Conservation (phyloP, 2,888 invertebrate species). For the Xanthia icteritia region DNA sequence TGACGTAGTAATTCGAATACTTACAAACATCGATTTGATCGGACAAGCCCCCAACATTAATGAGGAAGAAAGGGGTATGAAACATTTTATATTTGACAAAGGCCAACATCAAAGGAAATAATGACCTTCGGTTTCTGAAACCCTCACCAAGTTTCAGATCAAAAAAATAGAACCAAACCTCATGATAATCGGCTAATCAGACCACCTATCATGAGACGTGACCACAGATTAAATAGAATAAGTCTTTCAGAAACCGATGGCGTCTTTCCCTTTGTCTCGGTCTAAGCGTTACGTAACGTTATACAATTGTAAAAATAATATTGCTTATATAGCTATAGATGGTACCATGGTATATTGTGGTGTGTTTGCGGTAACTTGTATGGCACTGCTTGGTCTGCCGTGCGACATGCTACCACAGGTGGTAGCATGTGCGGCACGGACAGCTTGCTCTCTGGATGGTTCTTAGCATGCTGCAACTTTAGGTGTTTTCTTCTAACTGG, state of each 20-base stretch:
- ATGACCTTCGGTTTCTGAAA: background rate
- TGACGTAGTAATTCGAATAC: slow-evolving; percentile 49
- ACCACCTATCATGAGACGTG: background rate
- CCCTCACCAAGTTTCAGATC: background rate
- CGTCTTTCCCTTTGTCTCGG: background rate
- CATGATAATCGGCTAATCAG: slow-evolving; percentile 5
- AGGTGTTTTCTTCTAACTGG: slow-evolving; percentile 75
- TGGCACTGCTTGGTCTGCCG: slow-evolving; percentile 44
- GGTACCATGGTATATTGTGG: slow-evolving; percentile 48
- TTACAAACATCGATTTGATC: slow-evolving; percentile 43
- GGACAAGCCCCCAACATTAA: slow-evolving; percentile 12
- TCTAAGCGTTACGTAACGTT: slow-evolving; percentile 12
- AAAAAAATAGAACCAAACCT: background rate
- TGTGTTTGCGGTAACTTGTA: slow-evolving; percentile 47
- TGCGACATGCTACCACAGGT: slow-evolving; percentile 6
- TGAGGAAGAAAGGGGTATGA: slow-evolving; percentile 25
- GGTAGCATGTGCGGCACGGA: slow-evolving; percentile 39
- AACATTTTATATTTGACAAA: slow-evolving; percentile 5
- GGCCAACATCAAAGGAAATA: slow-evolving; percentile 1
- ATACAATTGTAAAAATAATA: slow-evolving; percentile 44
- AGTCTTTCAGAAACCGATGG: background rate
- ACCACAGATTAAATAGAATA: background rate
- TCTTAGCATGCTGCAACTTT: slow-evolving; percentile 80
- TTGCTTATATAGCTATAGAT: slow-evolving; percentile 49
- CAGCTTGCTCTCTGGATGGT: slow-evolving; percentile 30